A percentile compares a stretch with the other conserved stretches of the same genome.
Evolutionary conservation across 2,113 vertebrate species (phyloP).

Genomic region (Cynopterus brachyotis): DNA sequence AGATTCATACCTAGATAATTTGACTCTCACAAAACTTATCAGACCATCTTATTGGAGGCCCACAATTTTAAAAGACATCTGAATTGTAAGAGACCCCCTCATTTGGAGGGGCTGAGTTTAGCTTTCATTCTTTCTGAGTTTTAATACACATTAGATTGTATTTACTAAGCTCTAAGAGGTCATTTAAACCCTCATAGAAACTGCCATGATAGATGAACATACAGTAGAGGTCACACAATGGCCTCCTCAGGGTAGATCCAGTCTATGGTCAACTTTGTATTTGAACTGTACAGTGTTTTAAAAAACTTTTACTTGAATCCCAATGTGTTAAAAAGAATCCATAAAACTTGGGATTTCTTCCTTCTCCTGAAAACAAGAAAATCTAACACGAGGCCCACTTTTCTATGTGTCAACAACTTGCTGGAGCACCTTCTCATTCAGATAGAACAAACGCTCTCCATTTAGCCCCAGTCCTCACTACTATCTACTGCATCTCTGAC

Average conservation of each 20-base stretch:
- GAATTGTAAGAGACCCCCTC: not conserved
- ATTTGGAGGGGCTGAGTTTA: not conserved
- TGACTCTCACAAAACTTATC: not conserved
- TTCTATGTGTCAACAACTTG: not conserved
- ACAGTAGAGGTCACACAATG: not conserved
- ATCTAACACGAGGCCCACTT: not conserved
- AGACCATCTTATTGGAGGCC: not conserved
- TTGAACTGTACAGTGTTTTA: not conserved
- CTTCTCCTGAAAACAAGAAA: not conserved
- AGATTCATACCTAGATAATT: not conserved
- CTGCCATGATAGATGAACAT: not conserved
- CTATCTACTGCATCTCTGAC: not conserved
- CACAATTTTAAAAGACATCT: not conserved
- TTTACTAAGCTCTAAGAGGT: not conserved
- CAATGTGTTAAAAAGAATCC: not conserved
- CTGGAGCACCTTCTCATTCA: not conserved
- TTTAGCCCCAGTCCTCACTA: not conserved
- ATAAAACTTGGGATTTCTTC: not conserved
- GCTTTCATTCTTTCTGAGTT: not conserved
- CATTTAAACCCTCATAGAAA: not conserved
- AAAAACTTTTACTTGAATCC: not conserved
- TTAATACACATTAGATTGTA: not conserved
- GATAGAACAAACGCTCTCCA: not conserved
- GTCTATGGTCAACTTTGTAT: not conserved
- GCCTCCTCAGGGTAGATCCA: not conserved